These are phyloP conservation scores for Unio pictorum DNA, from an alignment of 2,888 invertebrate species.

Conservation along the genomic window DNA sequence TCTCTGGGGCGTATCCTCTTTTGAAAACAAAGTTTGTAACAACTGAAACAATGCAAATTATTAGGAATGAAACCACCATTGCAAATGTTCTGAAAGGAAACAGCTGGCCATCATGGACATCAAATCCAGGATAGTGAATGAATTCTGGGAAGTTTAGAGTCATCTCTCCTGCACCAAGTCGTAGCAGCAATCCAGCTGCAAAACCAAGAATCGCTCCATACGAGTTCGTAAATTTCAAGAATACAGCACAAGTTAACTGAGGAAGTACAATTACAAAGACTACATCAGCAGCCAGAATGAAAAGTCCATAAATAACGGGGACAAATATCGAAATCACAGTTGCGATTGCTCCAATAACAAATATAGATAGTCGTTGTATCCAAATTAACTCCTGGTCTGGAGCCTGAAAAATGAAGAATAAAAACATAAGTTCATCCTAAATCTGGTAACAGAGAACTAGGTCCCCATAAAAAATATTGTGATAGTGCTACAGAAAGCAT, in stretches of 20 bases:
- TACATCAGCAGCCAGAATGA: conserved; percentile 62
- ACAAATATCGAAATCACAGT: conserved; percentile 52
- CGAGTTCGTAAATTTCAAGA: conserved; percentile 46
- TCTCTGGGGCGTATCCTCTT: conserved; percentile 10
- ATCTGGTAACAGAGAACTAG: background rate
- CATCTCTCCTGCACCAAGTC: conserved; percentile 90
- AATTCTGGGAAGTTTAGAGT: conserved; percentile 86
- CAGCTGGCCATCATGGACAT: conserved; percentile 79
- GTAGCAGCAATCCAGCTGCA: conserved; percentile 83
- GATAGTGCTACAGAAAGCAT: background rate
- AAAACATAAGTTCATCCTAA: background rate
- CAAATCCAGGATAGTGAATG: conserved; percentile 85
- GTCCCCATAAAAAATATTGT: background rate
- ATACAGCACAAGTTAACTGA: conserved; percentile 58
- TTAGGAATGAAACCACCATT: conserved; percentile 82
- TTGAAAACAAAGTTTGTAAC: conserved; percentile 21
- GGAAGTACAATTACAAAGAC: conserved; percentile 65
- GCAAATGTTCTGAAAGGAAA: conserved; percentile 97
- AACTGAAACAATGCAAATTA: conserved; percentile 40
- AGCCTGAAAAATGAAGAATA: conserved; percentile 44
- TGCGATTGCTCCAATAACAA: conserved; percentile 45
- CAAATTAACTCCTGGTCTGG: conserved; percentile 43
- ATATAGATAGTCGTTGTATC: conserved; percentile 48
- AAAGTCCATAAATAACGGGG: conserved; percentile 53
- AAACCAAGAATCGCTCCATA: conserved; percentile 60